Evolutionary conservation across 2,888 invertebrate genomes (phyloP).

Genomic region (Drosophila acutilabella): DNA sequence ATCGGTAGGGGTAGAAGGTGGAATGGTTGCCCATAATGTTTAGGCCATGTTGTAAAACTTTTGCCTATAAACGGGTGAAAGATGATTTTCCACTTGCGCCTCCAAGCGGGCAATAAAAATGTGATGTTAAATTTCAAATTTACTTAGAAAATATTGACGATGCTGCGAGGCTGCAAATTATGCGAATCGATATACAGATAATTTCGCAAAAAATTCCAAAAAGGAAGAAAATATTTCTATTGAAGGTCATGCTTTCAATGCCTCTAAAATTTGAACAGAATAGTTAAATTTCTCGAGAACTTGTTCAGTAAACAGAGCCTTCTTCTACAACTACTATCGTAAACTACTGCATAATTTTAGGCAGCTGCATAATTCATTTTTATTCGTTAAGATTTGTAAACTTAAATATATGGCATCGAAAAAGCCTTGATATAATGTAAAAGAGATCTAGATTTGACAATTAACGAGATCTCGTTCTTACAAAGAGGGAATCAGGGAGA

Average conservation of each 20-base stretch:
- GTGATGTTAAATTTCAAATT: slow-evolving; percentile 38
- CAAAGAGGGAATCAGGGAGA: no score
- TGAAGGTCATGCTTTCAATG: slow-evolving; percentile 13
- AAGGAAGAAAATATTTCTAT: not conserved
- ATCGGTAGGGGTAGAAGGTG: not conserved
- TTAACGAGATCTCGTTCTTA: no score
- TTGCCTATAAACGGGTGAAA: slow-evolving; percentile 55
- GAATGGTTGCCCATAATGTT: slow-evolving; percentile 38
- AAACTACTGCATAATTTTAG: not conserved
- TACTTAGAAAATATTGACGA: slow-evolving; percentile 11
- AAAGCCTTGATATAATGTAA: no score
- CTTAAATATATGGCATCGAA: no score
- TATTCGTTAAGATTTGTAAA: no score
- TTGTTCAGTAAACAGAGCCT: no score
- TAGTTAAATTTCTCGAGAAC: no score
- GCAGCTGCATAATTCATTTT: no score
- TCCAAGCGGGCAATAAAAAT: slow-evolving; percentile 44
- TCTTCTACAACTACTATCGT: no score
- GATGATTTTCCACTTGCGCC: slow-evolving; percentile 48
- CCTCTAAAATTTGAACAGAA: no score
- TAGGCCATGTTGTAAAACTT: slow-evolving; percentile 58
- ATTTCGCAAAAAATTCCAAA: slow-evolving; percentile 9
- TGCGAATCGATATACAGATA: slow-evolving; percentile 40
- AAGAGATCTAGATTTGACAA: no score
- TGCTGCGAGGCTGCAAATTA: slow-evolving; percentile 34